Base-by-base conservation (phyloP, 2,797 vertebrate species). In the Arnoldichthys spilopterus region DNA sequence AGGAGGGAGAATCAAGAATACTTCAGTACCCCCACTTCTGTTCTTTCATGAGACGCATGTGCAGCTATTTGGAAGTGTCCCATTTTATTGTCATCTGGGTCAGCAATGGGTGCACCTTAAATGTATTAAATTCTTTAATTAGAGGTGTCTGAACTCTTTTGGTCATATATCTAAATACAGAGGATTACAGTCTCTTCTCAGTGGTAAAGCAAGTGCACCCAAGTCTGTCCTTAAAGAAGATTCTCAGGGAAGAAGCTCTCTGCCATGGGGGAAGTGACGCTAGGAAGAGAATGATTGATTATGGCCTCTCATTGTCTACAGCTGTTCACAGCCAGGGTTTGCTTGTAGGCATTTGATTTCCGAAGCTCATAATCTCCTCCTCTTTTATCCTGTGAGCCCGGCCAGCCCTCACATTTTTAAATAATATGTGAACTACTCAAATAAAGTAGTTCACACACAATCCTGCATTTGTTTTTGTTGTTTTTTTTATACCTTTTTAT, bases 281-380 rank as follows among this genome's bases (percentile, higher is more conserved):
- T 32, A 72, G 63, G 66, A 66, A 47, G 72, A 71, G 49, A 56
- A 58, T 72, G 72, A 78, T 80, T 83, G n/a, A 81, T 72, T 76
- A 69, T 30, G 18, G 69, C 49, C 74, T 74, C 73, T 37, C 64
- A 49, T 45, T 79, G 64, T 82, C 30, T 74, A 71, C 53, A 79
- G 72, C 76, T 72, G 74, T 75, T 77, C 56, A 58, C 28, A 45
- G 69, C 62, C 45, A 34, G 28, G 51, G 56, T 51, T 49, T 63
- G 24, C 74, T 80, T 73, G 71, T 34, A 71, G 47, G 47, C 67
- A 28, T 82, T 79, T 71, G 63, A 76, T 79, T 81, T 83, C 69
- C n/a, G 74, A 67, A 61, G 51, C 69, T 72, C 72, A 76, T 61
- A 71, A n/a, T 53, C 77, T 77, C 22, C 20, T 40, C 62, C 24